A percentile compares a stretch with the other conserved stretches of the same genome.
phyloP scores from a whole-genome alignment of 35 echinoderm and acorn worm genomes.

The Ophioderma brevispina region DNA sequence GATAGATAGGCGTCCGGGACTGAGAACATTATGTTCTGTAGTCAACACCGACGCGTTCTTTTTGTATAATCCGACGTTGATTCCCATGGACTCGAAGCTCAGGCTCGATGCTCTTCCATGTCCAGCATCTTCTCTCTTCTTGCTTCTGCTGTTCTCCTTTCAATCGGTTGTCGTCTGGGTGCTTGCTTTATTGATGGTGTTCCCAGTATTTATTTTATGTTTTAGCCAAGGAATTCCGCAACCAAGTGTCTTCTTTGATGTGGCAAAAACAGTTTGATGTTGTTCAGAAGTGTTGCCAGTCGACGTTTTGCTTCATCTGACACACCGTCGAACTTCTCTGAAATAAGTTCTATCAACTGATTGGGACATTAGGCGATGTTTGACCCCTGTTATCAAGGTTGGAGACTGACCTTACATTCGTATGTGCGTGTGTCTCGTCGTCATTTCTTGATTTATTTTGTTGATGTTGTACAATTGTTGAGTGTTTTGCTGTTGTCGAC shows the following conservation, averaged over 20 bases:
- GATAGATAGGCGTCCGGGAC: constrained; percentile 8
- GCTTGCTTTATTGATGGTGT: constrained; percentile 25
- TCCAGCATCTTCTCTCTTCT: constrained; percentile 23
- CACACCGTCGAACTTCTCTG: background rate
- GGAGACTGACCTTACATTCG: too few relatives aligned
- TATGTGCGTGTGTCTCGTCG: too few relatives aligned
- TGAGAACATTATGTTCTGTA: constrained; percentile 11
- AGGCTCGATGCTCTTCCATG: constrained; percentile 7
- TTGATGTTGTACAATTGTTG: too few relatives aligned
- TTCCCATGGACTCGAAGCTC: constrained; percentile 36
- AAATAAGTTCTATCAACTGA: too few relatives aligned
- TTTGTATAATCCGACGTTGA: constrained; percentile 9
- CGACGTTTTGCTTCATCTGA: background rate
- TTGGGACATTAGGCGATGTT: too few relatives aligned
- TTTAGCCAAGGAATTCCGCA: constrained; percentile 2
- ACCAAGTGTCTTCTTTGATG: background rate
- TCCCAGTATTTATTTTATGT: constrained; percentile 46
- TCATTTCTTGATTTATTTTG: too few relatives aligned
- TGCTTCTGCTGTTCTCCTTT: too few relatives aligned
- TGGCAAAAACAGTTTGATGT: background rate
- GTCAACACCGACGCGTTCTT: constrained; percentile 25
- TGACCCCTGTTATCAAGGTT: too few relatives aligned
- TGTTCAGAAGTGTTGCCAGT: background rate
- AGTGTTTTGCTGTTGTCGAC: too few relatives aligned
- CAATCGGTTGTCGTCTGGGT: background rate